A percentile compares a stretch with the other conserved stretches of the same genome.
phyloP scores from a whole-genome alignment of 2,113 vertebrate genomes.

The Pteronura brasiliensis region DNA sequence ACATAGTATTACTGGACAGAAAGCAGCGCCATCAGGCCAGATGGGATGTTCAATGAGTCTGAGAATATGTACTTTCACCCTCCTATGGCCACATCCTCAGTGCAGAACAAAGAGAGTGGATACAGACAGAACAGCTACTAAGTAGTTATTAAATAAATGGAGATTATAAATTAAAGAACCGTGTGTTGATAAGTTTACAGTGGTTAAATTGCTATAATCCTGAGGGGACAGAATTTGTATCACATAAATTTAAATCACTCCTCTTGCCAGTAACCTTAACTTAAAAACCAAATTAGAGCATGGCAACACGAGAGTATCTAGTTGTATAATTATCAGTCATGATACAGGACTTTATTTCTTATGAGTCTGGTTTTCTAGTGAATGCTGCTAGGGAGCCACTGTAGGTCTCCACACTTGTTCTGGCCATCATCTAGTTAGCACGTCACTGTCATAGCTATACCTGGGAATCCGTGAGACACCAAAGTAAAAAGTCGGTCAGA shows the following conservation, averaged over 20 bases:
- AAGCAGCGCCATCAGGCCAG: background rate
- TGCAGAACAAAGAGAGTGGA: background rate
- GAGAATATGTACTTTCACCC: background rate
- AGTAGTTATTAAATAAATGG: background rate
- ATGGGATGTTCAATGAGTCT: accelerated
- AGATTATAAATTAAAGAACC: background rate
- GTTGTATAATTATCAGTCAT: background rate
- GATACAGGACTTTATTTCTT: background rate
- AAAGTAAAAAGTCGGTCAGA: background rate
- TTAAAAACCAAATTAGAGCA: background rate
- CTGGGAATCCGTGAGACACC: background rate
- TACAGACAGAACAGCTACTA: background rate
- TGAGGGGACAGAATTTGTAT: background rate
- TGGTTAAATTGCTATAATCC: background rate
- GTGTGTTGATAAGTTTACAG: background rate
- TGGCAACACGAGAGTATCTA: background rate
- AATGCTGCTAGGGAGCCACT: background rate
- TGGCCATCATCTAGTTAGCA: background rate
- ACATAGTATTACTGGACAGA: background rate
- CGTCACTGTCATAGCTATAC: background rate
- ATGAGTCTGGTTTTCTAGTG: background rate
- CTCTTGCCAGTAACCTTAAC: background rate
- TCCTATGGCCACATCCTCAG: background rate
- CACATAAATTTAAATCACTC: background rate
- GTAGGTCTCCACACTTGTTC: background rate